Evolutionary conservation across 2,113 vertebrate genomes (phyloP).

Genomic region (Rhynchomys soricoides): DNA sequence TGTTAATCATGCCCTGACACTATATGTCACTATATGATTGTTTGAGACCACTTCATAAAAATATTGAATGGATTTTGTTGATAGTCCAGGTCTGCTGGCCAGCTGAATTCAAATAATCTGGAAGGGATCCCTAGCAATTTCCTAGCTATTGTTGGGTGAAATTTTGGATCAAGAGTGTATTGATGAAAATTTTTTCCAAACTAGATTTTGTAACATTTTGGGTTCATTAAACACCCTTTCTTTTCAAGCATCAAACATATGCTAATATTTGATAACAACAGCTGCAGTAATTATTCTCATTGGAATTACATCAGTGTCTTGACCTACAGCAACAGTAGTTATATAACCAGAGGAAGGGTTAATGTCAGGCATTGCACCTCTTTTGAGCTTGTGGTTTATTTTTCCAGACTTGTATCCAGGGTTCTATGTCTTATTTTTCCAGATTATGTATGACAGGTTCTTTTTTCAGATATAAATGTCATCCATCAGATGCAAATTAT

Average conservation of each 20-base stretch:
- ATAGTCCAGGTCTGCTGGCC: too few species aligned
- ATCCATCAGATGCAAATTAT: background rate
- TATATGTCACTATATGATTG: background rate
- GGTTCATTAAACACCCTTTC: background rate
- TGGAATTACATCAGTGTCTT: background rate
- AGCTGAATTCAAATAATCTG: background rate
- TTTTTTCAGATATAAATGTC: background rate
- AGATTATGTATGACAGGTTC: background rate
- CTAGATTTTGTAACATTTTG: background rate
- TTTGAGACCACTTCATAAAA: background rate
- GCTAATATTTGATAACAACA: background rate
- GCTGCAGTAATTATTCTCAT: background rate
- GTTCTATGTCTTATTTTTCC: background rate
- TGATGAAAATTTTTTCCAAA: background rate
- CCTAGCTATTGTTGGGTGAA: background rate
- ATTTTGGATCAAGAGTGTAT: background rate
- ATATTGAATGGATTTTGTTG: background rate
- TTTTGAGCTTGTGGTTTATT: background rate
- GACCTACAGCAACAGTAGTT: background rate
- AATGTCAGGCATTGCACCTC: too few species aligned
- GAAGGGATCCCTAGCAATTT: background rate
- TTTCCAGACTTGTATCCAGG: too few species aligned
- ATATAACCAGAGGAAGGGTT: background rate
- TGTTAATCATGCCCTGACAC: background rate
- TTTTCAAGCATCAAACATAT: background rate